Base-by-base conservation (phyloP, 2,113 vertebrate genomes). In the Anarrhichthys ocellatus region DNA sequence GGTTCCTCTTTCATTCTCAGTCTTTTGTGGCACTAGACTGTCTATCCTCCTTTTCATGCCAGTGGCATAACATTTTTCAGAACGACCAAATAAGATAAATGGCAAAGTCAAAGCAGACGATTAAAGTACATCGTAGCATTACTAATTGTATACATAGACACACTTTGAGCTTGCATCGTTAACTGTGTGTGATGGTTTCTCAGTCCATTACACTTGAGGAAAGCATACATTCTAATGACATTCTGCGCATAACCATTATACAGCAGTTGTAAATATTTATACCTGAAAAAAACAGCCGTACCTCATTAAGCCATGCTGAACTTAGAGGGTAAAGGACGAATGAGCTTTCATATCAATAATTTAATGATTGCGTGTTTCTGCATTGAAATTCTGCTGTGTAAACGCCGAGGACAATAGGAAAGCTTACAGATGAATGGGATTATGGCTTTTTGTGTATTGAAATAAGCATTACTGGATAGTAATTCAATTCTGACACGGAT, bases 401-500 rank as follows among this genome's bases (percentile, higher is more conserved):
- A 90, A 87, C 34, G 15, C 58, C 76, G 76, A 82, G 77, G 78
- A 85, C 79, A 91, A 90, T 50, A 61, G 87, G 76, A 82, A 88
- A 72, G 79, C 54, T 48, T 59, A 78, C 83, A 88, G 84, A 94
- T 92, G 78, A 92, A 93, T 91, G 84, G 83, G 69, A 90, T 90
- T 88, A 88, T 86, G 73, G 87, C 44, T 83, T 91, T 87, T 84
- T 91, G 85, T 90, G 79, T 88, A 84, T 81, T 88, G 84, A 85
- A 92, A 92, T 89, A 80, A 88, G 76, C 87, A 91, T 94, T 91
- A 91, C 93, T 92, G 87, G 81, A 88, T 80, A 85, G 75, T 93
- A 92, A 93, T 94, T 93, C 75, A 90, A 89, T 91, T 91, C 76
- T 82, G 79, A 79, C 75, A 73, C 24, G 50, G 82, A 91, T 93